Evolutionary conservation across 2,113 vertebrate species (phyloP).

Genomic region (western clawed frog (Xenopus tropicalis)): UCB_Xtro_10.0 CM004443.2:57869001-57869500

Average conservation of each 20-base stretch:
- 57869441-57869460: too few relatives aligned
- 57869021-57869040: too few relatives aligned
- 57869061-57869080: conserved; percentile 82
- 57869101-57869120: conserved; percentile 80
- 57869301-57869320: conserved; percentile 13
- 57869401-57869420: too few relatives aligned
- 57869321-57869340: conserved; percentile 9
- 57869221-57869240: conserved; percentile 78
- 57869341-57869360: conserved; percentile 21
- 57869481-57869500: too few relatives aligned
- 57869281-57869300: conserved; percentile 7
- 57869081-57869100: conserved; percentile 79
- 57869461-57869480: too few relatives aligned
- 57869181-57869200: conserved; percentile 74
- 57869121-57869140: conserved; percentile 78
- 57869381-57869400: conserved; percentile 10
- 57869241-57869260: conserved; percentile 69
- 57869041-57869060: conserved; percentile 68
- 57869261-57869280: conserved; percentile 2
- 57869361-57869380: conserved; percentile 19
- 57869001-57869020: too few relatives aligned
- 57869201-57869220: conserved; percentile 68
- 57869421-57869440: too few relatives aligned
- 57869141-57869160: conserved; percentile 76
- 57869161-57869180: conserved; percentile 79